Evolutionary conservation across 2,888 invertebrate genomes (phyloP), one percentile per base, ranked within the genome.

Genomic region (Cheilosia variabilis): DNA sequence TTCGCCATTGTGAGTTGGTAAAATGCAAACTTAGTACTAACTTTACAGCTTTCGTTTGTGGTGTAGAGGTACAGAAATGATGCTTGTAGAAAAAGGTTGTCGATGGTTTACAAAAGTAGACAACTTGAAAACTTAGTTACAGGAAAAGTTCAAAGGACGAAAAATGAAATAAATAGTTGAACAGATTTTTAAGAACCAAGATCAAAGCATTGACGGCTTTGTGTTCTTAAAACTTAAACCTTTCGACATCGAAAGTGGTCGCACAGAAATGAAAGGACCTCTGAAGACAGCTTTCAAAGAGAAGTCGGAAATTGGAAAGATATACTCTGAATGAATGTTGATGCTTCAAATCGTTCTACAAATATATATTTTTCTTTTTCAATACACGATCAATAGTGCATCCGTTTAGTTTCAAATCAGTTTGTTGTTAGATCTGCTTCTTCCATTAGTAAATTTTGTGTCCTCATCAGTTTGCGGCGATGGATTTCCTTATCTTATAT

Each of bases 401-500:
- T 17, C 66, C 6, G 17, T 22, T 9, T 43, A 53, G 17, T 15
- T 41, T 47, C 57, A 5, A 52, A 57, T 75, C 15, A n/a, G 17
- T 75, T 65, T 57, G 13, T 6, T 31, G 41, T 60, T 66, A 50
- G 13, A 10, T 52, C 50, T 45, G 60, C 53, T 75, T 22, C 19
- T 27, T 68, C 77, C 77, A 83, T 68, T 78, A 78, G 72, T 78
- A 72, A 78, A 83, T 62, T 77, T 82, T 75, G 69, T 63, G 19
- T 52, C 43, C 53, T 34, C 37, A 31, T 55, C 19, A 41, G 45
- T 60, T 75, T 41, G 53, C 13, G n/a, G 17, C 22, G 60, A 60
- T 73, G 45, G 55, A 53, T 53, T 50, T 41, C 4, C n/a, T 72
- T 60, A 17, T n/a, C 9, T 17, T 17, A 43, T 43, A 34, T 63